Conservation (phyloP, 2,888 invertebrate genomes). For the Synanthedon andrenaeformis region DNA sequence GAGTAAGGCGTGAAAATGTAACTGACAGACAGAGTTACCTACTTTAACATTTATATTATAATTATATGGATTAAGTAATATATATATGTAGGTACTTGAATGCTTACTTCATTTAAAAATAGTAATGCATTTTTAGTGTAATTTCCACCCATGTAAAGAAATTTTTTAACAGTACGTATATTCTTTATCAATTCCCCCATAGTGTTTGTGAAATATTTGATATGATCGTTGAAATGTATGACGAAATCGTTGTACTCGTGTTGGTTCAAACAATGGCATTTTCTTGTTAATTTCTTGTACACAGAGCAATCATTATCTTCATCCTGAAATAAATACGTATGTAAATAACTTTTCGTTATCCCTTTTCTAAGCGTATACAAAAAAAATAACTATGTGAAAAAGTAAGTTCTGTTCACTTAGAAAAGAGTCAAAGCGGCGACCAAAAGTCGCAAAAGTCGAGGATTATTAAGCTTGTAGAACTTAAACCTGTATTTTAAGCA, state of each 20-base stretch:
- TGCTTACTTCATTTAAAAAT: constrained; percentile 48
- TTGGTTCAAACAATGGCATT: constrained; percentile 47
- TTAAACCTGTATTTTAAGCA: too few relatives aligned
- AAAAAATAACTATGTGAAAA: too few relatives aligned
- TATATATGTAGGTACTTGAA: not conserved
- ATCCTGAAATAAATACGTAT: constrained; percentile 18
- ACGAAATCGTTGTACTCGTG: constrained; percentile 47
- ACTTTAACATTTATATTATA: too few relatives aligned
- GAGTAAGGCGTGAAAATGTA: too few relatives aligned
- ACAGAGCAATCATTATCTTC: constrained; percentile 49
- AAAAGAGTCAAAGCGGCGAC: too few relatives aligned
- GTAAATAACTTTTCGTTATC: not conserved
- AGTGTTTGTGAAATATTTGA: constrained; percentile 36
- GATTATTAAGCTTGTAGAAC: too few relatives aligned
- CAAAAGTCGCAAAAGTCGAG: too few relatives aligned
- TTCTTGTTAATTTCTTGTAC: constrained; percentile 47
- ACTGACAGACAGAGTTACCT: too few relatives aligned
- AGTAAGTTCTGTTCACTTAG: too few relatives aligned
- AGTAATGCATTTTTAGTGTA: constrained; percentile 44
- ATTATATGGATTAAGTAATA: too few relatives aligned
- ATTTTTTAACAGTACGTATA: constrained; percentile 48
- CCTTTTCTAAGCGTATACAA: too few relatives aligned
- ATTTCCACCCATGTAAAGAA: constrained; percentile 46
- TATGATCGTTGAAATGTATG: constrained; percentile 52
- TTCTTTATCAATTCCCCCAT: constrained; percentile 56